phyloP scores from a whole-genome alignment of 1,140 invertebrate genomes.

The Drosophila miranda region DNA sequence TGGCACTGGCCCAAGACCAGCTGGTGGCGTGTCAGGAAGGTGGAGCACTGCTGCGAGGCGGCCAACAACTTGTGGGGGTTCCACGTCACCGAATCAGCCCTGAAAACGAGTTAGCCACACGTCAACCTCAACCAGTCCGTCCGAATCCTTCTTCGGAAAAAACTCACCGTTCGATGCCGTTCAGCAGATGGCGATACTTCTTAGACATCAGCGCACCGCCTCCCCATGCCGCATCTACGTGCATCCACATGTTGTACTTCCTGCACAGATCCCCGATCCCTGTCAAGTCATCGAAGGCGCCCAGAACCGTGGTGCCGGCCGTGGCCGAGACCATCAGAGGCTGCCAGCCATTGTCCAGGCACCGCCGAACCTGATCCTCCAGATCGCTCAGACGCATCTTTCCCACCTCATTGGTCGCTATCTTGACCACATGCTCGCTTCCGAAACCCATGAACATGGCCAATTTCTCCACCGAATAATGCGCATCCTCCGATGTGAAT shows the following conservation, averaged over 20 bases:
- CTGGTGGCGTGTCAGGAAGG: slow-evolving; percentile 90
- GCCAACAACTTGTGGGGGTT: slow-evolving; percentile 99
- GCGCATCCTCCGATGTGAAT: slow-evolving; percentile 94
- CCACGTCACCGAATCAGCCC: slow-evolving; percentile 99
- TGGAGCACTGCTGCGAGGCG: slow-evolving; percentile 98
- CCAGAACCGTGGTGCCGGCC: slow-evolving; percentile 90
- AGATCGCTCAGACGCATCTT: slow-evolving; percentile 91
- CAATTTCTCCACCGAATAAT: slow-evolving; percentile 96
- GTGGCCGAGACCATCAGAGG: slow-evolving; percentile 96
- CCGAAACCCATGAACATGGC: slow-evolving; percentile 91
- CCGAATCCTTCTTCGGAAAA: no score
- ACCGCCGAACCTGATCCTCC: slow-evolving; percentile 86
- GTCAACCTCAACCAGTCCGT: background rate
- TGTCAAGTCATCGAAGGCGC: slow-evolving; percentile 94
- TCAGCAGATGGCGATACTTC: slow-evolving; percentile 89
- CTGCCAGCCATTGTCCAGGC: slow-evolving; percentile 86
- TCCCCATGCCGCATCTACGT: slow-evolving; percentile 97
- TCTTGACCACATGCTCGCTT: slow-evolving; percentile 88
- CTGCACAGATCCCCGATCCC: slow-evolving; percentile 91
- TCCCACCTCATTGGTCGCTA: slow-evolving; percentile 88
- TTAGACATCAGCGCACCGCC: slow-evolving; percentile 94
- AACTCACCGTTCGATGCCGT: slow-evolving; percentile 89
- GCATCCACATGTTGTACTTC: slow-evolving; percentile 94
- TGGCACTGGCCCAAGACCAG: slow-evolving; percentile 86
- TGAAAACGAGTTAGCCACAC: slow-evolving; percentile 82